Evolutionary conservation across 2,113 vertebrate species (phyloP).

Genomic region (Myotis yumanensis): DNA sequence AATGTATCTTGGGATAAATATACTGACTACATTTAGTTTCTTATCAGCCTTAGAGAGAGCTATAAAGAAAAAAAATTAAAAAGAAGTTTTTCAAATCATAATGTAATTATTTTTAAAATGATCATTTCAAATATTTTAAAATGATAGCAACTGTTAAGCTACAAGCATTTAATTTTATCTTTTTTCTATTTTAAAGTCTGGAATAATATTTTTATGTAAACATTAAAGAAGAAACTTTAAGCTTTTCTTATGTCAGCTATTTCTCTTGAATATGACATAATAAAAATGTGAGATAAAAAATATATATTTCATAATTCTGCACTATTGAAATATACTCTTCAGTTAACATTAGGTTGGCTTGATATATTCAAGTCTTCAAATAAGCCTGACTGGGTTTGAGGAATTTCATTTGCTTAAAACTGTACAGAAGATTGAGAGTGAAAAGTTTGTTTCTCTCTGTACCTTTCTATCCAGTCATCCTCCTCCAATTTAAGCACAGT

Average conservation of each 20-base stretch:
- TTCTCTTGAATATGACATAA: not conserved
- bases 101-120: not conserved
- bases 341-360: not conserved
- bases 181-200: not conserved
- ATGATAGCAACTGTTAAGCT: not conserved
- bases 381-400: not conserved
- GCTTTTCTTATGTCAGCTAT: not conserved
- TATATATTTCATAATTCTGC: not conserved
- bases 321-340: not conserved
- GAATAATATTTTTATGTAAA: not conserved
- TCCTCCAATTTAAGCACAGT: not conserved
- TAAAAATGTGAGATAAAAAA: not conserved
- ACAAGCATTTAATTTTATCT: not conserved
- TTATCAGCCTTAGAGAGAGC: conserved; percentile 18
- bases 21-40: not conserved
- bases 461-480: not conserved
- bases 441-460: not conserved
- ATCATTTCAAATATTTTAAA: not conserved
- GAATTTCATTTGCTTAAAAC: not conserved
- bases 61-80: not conserved
- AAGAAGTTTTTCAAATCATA: not conserved
- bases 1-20: not conserved
- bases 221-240: not conserved
- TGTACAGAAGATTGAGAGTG: not conserved
- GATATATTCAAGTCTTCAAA: conserved; percentile 27